Evolutionary conservation across 2,113 vertebrate species (phyloP).

Genomic region (Psilopsiagon aurifrons): DNA sequence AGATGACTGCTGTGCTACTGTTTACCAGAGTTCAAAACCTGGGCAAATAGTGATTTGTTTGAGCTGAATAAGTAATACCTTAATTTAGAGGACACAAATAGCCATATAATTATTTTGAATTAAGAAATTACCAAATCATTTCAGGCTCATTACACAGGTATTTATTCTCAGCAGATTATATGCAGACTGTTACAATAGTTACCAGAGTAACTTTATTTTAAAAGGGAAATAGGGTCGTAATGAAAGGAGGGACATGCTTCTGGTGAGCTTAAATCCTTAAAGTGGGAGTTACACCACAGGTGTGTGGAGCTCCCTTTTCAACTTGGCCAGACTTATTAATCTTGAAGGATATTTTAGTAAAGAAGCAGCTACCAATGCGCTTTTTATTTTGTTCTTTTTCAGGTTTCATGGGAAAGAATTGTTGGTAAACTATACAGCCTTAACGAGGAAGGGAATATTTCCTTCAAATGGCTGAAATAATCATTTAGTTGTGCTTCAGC

Average conservation of each 20-base stretch:
- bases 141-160: conserved; percentile 62
- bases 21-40: conserved; percentile 66
- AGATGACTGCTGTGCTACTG: background rate
- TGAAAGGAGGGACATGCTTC: background rate
- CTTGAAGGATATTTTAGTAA: background rate
- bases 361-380: background rate
- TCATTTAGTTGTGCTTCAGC: background rate
- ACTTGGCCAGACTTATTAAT: background rate
- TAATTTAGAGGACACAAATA: conserved; percentile 59
- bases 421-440: background rate
- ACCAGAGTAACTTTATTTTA: background rate
- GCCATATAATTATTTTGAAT: conserved; percentile 71
- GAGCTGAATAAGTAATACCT: conserved; percentile 62
- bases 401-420: background rate
- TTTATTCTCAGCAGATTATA: conserved; percentile 56
- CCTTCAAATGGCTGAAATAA: background rate
- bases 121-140: conserved; percentile 68
- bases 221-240: background rate
- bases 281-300: background rate
- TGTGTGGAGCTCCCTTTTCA: background rate
- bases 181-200: conserved; percentile 9
- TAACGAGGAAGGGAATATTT: background rate
- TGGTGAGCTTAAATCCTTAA: background rate
- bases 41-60: conserved; percentile 64
- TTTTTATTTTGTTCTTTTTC: background rate